phyloP scores from a whole-genome alignment of 1,140 invertebrate species.

The Olivierus martensii region DNA sequence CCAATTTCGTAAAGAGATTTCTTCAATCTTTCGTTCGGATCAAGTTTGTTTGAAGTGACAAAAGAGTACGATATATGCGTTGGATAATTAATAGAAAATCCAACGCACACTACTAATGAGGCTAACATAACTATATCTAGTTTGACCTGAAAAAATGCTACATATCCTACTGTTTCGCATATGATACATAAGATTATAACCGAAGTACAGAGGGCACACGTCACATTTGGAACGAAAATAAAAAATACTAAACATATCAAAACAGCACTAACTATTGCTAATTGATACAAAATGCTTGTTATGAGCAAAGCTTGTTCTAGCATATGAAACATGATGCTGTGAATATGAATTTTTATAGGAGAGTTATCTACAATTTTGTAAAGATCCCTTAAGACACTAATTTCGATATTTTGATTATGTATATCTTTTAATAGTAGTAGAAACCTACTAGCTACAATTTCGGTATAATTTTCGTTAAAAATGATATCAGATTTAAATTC shows the following conservation, averaged over 20 bases:
- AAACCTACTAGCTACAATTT: conserved; percentile 67
- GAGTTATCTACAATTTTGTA: conserved; percentile 60
- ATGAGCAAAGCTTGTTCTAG: conserved; percentile 91
- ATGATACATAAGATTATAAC: conserved; percentile 91
- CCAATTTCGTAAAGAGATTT: conserved; percentile 79
- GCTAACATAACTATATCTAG: conserved; percentile 97
- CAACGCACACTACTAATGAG: conserved; percentile 95
- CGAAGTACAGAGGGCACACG: conserved; percentile 86
- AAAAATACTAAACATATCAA: conserved; percentile 93
- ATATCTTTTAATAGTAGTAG: conserved; percentile 79
- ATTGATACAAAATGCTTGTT: conserved; percentile 76
- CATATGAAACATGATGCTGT: conserved; percentile 86
- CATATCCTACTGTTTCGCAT: conserved; percentile 87
- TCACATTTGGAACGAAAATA: conserved; percentile 85
- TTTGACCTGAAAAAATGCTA: conserved; percentile 87
- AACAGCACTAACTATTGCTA: conserved; percentile 73
- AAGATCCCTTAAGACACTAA: conserved; percentile 70
- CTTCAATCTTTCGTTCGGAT: conserved; percentile 51
- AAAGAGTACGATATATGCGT: conserved; percentile 91
- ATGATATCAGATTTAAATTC: conserved; percentile 66
- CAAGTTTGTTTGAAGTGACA: conserved; percentile 51
- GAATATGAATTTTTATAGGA: conserved; percentile 68
- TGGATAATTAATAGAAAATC: conserved; percentile 93
- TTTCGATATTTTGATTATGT: conserved; percentile 73
- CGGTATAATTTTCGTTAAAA: conserved; percentile 56